phyloP scores from a whole-genome alignment of 2,113 vertebrate species.

The Equus quagga region DNA sequence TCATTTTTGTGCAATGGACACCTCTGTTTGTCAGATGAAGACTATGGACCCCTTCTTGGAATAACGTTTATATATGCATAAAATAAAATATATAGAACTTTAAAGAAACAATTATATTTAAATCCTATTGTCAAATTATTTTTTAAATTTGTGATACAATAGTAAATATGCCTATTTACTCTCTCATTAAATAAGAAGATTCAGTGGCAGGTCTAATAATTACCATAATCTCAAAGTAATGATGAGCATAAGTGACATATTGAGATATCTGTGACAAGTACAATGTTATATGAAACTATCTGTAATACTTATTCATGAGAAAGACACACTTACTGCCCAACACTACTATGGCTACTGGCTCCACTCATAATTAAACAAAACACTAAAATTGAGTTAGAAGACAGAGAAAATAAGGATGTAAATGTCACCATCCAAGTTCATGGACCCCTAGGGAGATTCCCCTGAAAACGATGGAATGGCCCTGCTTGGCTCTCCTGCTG shows the following conservation, averaged over 20 bases:
- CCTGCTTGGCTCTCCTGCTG: background rate
- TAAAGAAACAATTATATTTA: conserved; percentile 18
- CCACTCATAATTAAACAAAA: background rate
- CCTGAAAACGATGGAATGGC: background rate
- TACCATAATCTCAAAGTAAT: background rate
- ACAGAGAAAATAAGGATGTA: background rate
- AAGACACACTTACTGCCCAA: background rate
- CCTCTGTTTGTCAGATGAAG: background rate
- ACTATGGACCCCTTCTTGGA: background rate
- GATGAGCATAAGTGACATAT: background rate
- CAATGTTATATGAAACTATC: background rate
- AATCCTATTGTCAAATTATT: conserved; percentile 12
- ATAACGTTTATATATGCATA: background rate
- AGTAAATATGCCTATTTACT: background rate
- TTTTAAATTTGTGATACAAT: background rate
- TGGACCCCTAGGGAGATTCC: background rate
- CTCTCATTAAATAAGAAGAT: background rate
- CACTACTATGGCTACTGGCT: background rate
- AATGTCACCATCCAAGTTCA: background rate
- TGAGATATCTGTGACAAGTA: background rate
- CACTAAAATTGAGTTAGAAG: background rate
- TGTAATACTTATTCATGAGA: conserved; percentile 25
- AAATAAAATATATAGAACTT: background rate
- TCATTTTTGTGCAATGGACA: background rate
- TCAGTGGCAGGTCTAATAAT: background rate